phyloP scores from a whole-genome alignment of 2,113 vertebrate species.

The Syrrhaptes paradoxus region DNA sequence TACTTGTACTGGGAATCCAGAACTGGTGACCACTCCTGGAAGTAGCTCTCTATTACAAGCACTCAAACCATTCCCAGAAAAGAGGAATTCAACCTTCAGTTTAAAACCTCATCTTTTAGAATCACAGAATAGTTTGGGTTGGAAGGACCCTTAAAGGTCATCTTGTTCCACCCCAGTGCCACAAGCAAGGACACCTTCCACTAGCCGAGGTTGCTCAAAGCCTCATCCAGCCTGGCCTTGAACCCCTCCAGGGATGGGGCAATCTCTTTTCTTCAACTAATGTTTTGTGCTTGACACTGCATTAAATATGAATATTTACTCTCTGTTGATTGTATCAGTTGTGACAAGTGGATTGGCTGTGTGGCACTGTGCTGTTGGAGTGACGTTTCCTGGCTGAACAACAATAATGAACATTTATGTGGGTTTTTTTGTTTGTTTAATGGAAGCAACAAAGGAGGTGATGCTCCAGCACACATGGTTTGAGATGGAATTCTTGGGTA shows the following conservation, averaged over 20 bases:
- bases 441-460: not conserved
- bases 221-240: too few relatives aligned
- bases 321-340: rapidly evolving
- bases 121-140: too few relatives aligned
- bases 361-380: not conserved
- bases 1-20: not conserved
- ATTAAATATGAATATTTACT: not conserved
- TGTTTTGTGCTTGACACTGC: not conserved
- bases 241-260: too few relatives aligned
- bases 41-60: not conserved
- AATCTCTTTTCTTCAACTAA: not conserved
- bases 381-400: not conserved
- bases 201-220: too few relatives aligned
- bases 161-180: too few relatives aligned
- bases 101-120: not conserved
- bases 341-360: not conserved
- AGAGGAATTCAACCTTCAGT: not conserved
- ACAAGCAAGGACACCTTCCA: too few relatives aligned
- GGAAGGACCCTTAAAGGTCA: too few relatives aligned
- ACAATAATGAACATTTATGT: not conserved
- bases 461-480: not conserved
- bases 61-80: not conserved
- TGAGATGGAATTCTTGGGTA: not conserved
- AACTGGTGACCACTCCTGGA: not conserved
- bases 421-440: not conserved